Evolutionary conservation across 2,888 invertebrate genomes (phyloP).

Genomic region (Idaea biselata): DNA sequence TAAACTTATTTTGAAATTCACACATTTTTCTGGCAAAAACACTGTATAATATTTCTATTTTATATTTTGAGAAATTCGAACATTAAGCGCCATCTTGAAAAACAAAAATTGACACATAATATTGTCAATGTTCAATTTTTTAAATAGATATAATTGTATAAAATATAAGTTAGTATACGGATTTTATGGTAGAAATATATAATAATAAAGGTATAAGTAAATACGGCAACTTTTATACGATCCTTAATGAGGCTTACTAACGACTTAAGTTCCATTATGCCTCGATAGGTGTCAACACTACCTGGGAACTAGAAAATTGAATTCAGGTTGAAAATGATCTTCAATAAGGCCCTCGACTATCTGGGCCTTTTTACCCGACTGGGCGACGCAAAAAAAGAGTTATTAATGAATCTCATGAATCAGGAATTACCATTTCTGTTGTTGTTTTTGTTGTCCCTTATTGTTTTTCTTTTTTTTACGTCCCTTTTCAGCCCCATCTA

Average conservation of each 20-base stretch:
- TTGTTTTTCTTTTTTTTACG: no score
- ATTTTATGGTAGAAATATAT: conserved; percentile 28
- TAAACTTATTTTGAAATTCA: background rate
- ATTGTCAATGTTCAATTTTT: conserved; percentile 39
- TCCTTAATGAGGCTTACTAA: conserved; percentile 4
- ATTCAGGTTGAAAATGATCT: no score
- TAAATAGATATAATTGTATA: conserved; percentile 37
- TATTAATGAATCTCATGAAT: no score
- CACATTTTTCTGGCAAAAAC: background rate
- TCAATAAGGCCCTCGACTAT: no score
- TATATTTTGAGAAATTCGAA: conserved; percentile 10
- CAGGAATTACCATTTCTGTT: no score
- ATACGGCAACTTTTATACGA: conserved; percentile 18
- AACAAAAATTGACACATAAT: background rate
- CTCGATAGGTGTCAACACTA: no score
- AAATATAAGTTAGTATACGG: conserved; percentile 21
- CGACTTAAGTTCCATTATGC: no score
- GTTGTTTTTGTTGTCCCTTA: no score
- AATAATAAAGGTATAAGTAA: conserved; percentile 5
- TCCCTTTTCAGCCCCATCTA: no score
- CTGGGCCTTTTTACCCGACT: no score
- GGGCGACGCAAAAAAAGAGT: no score
- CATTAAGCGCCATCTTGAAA: conserved; percentile 7
- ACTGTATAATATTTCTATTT: conserved; percentile 4
- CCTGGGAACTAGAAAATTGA: no score